These are phyloP conservation scores for Campaea margaritaria DNA, from an alignment of 2,888 invertebrate genomes.

Conservation along the genomic window DNA sequence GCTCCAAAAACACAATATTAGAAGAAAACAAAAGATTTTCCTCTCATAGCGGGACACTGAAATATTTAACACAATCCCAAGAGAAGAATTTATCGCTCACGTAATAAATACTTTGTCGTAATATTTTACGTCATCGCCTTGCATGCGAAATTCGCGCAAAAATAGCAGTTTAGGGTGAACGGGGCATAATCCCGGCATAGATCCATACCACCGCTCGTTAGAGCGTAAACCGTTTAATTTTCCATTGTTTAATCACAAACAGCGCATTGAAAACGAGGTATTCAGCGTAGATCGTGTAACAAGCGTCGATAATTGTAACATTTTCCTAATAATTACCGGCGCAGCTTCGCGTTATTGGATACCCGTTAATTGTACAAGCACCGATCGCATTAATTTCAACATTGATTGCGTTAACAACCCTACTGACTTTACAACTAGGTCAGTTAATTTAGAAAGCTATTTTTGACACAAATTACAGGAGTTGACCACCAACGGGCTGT, in stretches of 20 bases:
- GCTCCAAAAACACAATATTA: constrained; percentile 40
- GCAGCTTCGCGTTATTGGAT: constrained; percentile 50
- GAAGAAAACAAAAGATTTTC: constrained; percentile 33
- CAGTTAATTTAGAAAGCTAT: constrained; percentile 31
- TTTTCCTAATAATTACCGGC: constrained; percentile 71
- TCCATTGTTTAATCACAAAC: constrained; percentile 74
- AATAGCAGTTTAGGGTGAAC: constrained; percentile 37
- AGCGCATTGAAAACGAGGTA: constrained; percentile 50
- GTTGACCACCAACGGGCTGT: constrained; percentile 5
- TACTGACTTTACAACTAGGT: constrained; percentile 38
- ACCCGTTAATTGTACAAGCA: constrained; percentile 46
- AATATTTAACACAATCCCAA: constrained; percentile 39
- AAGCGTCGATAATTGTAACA: constrained; percentile 69
- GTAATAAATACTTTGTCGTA: constrained; percentile 44
- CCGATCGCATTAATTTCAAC: constrained; percentile 48
- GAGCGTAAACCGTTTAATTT: constrained; percentile 74
- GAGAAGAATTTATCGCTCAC: constrained; percentile 39
- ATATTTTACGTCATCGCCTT: constrained; percentile 44
- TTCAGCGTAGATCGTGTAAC: constrained; percentile 66
- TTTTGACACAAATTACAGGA: constrained; percentile 29
- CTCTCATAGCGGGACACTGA: constrained; percentile 30
- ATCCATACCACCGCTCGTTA: constrained; percentile 66
- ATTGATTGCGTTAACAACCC: constrained; percentile 49
- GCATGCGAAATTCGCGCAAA: constrained; percentile 38
- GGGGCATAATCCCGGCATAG: constrained; percentile 39